Evolutionary conservation across 2,888 invertebrate genomes (phyloP).

Genomic region (Nomada ruficornis): DNA sequence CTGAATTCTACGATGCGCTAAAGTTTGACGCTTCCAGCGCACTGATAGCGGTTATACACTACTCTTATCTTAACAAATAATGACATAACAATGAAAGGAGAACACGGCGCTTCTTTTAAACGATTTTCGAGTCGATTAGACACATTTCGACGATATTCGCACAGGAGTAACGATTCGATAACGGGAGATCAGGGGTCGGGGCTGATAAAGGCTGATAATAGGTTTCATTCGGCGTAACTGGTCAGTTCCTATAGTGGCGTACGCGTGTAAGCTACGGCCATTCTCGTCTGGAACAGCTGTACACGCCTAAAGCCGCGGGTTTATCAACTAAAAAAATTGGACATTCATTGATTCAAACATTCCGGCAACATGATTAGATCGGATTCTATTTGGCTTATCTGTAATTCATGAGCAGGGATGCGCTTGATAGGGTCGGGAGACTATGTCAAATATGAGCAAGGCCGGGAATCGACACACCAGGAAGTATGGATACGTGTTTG

Average conservation of each 20-base stretch:
- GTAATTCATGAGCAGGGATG: background rate
- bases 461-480: constrained; percentile 18
- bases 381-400: background rate
- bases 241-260: constrained; percentile 72
- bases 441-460: constrained; percentile 35
- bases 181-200: constrained; percentile 75
- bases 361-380: background rate
- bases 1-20: no score
- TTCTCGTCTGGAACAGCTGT: background rate
- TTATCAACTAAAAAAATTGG: no score
- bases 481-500: constrained; percentile 43
- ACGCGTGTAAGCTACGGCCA: constrained; percentile 49
- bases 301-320: background rate
- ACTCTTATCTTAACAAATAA: background rate
- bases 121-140: constrained; percentile 25
- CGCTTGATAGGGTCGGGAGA: background rate
- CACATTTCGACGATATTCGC: constrained; percentile 24
- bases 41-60: no score
- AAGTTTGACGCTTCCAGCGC: no score
- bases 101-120: background rate
- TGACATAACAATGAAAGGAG: background rate
- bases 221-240: constrained; percentile 59
- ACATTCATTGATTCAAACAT: background rate
- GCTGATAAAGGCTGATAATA: constrained; percentile 70
- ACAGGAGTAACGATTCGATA: constrained; percentile 58